Conservation (phyloP, 2,797 vertebrate species). For the Otus scops region DNA sequence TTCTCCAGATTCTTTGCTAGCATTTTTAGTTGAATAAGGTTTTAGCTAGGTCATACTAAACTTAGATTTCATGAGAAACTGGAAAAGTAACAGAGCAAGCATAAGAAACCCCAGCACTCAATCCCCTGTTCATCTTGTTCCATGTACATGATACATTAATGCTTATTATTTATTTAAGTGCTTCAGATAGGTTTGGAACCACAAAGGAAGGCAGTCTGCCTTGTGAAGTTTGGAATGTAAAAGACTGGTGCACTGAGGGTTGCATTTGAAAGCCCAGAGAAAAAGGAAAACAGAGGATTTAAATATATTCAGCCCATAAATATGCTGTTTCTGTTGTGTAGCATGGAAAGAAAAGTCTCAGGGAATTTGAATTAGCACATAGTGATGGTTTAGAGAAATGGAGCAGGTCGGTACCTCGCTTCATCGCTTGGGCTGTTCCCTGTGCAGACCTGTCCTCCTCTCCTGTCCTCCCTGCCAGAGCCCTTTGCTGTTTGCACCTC, state of each 20-base stretch:
- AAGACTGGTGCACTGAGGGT: neutral
- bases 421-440: neutral
- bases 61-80: neutral
- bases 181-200: slow-evolving; percentile 37
- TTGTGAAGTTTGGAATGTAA: slow-evolving; percentile 43
- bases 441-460: fast-evolving
- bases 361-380: neutral
- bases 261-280: slow-evolving; percentile 9
- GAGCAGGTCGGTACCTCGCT: fast-evolving
- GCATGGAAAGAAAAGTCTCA: neutral
- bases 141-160: slow-evolving; percentile 25
- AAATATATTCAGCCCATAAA: neutral
- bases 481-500: neutral
- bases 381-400: neutral
- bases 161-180: slow-evolving; percentile 55
- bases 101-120: neutral
- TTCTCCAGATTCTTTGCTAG: neutral
- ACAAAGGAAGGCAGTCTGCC: slow-evolving; percentile 32
- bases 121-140: neutral
- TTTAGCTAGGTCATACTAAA: neutral
- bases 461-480: neutral
- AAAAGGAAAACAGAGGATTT: neutral
- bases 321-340: neutral
- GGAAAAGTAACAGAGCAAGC: neutral
- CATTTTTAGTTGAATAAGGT: neutral